Conservation (phyloP, 2,113 vertebrate genomes). For the Aix galericulata region DNA sequence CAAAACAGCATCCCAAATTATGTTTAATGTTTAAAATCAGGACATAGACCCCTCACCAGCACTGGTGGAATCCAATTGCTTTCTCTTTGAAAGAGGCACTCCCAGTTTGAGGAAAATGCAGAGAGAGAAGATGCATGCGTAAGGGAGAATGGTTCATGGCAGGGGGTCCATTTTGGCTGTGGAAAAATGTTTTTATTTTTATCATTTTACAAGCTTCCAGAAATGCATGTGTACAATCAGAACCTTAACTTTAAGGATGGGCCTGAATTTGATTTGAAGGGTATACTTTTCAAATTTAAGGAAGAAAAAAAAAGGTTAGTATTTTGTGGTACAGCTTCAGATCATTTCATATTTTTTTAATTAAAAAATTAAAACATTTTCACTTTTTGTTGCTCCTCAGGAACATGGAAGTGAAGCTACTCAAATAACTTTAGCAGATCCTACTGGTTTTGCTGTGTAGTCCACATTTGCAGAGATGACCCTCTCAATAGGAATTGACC, state of each 20-base stretch:
- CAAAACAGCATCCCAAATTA: not conserved
- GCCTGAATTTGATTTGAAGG: not conserved
- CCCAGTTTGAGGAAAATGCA: not conserved
- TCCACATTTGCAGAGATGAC: not conserved
- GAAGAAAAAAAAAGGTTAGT: not conserved
- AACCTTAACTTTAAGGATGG: not conserved
- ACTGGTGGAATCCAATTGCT: not conserved
- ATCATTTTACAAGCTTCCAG: not conserved
- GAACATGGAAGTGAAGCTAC: not conserved
- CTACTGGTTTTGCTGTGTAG: not conserved
- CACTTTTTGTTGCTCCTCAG: not conserved
- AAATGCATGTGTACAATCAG: not conserved
- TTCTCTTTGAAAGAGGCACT: not conserved
- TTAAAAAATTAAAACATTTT: not conserved
- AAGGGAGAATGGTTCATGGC: not conserved
- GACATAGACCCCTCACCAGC: accelerated
- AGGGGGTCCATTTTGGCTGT: not conserved
- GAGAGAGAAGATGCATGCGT: not conserved
- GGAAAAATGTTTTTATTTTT: not conserved
- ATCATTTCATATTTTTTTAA: not conserved
- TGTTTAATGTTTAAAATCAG: not conserved
- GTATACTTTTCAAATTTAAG: not conserved
- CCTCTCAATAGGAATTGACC: not conserved
- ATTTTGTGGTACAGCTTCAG: not conserved
- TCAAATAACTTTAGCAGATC: not conserved